Percentiles rank a stretch among this genome's conserved stretches.
These are phyloP conservation scores for Ellobius talpinus DNA, from an alignment of 2,113 vertebrate species.

Conservation along the genomic window DNA sequence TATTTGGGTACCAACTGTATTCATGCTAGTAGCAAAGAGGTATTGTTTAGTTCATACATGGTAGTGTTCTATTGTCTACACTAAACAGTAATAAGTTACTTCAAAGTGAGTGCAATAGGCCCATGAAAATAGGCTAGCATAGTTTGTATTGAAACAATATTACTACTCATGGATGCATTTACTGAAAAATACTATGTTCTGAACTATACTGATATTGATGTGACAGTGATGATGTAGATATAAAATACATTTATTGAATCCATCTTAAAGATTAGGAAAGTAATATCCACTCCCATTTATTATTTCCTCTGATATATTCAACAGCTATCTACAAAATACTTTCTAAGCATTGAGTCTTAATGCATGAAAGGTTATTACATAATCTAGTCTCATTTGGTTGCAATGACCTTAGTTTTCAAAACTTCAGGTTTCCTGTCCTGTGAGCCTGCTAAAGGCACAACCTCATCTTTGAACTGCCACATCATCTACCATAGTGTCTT, in stretches of 20 bases:
- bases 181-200: not conserved
- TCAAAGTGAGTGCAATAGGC: not conserved
- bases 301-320: not conserved
- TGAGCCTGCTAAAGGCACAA: not conserved
- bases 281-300: not conserved
- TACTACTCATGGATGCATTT: not conserved
- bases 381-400: not conserved
- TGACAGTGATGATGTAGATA: not conserved
- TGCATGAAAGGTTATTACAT: not conserved
- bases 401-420: not conserved
- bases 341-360: not conserved
- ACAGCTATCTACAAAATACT: not conserved
- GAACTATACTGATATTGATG: not conserved
- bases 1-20: not conserved
- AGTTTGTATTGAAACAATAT: not conserved
- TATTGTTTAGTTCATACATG: not conserved
- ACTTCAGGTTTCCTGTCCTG: not conserved
- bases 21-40: not conserved
- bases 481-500: not conserved
- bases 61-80: not conserved
- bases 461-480: not conserved
- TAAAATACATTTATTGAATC: not conserved
- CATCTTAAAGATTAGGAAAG: constrained; percentile 26
- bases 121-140: not conserved
- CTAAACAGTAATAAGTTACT: not conserved